A percentile compares a stretch with the other conserved stretches of the same genome.
Evolutionary conservation across 2,113 vertebrate species (phyloP).

Genomic region (Entosphenus tridentatus): DNA sequence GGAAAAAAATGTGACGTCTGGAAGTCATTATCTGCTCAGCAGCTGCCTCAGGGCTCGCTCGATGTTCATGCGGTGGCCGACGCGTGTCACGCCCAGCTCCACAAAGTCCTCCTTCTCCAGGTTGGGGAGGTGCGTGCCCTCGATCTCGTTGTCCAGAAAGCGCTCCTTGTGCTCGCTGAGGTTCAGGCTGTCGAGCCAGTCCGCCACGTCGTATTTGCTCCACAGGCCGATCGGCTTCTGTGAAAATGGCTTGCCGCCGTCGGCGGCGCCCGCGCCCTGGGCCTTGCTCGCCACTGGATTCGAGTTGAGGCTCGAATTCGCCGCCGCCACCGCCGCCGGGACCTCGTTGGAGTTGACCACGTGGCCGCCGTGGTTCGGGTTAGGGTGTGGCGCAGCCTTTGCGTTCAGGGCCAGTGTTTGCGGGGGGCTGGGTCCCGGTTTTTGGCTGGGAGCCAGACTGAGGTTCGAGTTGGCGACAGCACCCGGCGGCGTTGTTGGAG

Average conservation of each 20-base stretch:
- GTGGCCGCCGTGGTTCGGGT: no score
- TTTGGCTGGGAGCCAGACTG: no score
- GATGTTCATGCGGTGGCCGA: constrained; percentile 84
- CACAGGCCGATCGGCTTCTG: constrained; percentile 67
- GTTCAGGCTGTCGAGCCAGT: constrained; percentile 69
- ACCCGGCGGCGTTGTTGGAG: not conserved
- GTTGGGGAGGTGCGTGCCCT: constrained; percentile 62
- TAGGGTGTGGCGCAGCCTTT: no score
- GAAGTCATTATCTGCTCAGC: constrained; percentile 57
- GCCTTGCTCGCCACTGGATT: not conserved
- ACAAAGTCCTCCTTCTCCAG: constrained; percentile 79
- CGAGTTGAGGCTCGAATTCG: no score
- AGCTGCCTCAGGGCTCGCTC: constrained; percentile 60
- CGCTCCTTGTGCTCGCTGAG: constrained; percentile 57
- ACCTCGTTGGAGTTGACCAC: no score
- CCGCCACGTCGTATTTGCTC: constrained; percentile 80
- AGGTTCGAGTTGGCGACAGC: no score
- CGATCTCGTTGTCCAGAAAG: constrained; percentile 88
- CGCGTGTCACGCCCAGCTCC: constrained; percentile 71
- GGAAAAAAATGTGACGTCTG: constrained; percentile 7
- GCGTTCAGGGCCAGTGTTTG: no score
- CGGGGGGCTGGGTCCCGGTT: no score
- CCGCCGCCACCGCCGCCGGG: no score
- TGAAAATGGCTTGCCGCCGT: constrained; percentile 51
- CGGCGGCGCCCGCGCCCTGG: not conserved